A percentile compares a stretch with the other conserved stretches of the same genome.
These are phyloP conservation scores for Drosophila fungiperda DNA, from an alignment of 2,888 invertebrate species.

Conservation along the genomic window DNA sequence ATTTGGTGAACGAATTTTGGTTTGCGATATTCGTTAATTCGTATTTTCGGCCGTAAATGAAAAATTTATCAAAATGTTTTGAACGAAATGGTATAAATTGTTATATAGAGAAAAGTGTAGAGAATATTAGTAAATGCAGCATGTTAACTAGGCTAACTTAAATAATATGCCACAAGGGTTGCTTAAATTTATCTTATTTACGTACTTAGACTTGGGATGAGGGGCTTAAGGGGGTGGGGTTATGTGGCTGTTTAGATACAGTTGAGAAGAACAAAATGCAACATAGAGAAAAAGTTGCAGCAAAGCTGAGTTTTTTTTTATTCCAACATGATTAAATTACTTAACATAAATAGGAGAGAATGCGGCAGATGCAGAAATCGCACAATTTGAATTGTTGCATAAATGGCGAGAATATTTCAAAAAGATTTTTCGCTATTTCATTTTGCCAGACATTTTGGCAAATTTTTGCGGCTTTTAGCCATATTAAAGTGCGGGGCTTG, in stretches of 20 bases:
- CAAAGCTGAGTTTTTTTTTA: background rate
- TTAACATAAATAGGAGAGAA: conserved; percentile 38
- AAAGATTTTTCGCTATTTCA: conserved; percentile 26
- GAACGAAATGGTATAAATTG: conserved; percentile 29
- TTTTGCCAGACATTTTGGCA: conserved; percentile 34
- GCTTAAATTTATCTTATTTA: conserved; percentile 36
- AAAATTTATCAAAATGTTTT: conserved; percentile 15
- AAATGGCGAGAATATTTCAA: conserved; percentile 41
- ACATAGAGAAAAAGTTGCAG: conserved; percentile 1
- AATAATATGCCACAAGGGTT: conserved; percentile 9
- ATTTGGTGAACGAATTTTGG: conserved; percentile 16
- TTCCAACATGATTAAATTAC: conserved; percentile 52
- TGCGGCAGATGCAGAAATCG: conserved; percentile 22
- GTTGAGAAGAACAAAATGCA: conserved; percentile 33
- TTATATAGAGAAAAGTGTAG: conserved; percentile 63
- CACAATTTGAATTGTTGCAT: conserved; percentile 50
- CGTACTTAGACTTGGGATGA: background rate
- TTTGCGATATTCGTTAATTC: conserved; percentile 23
- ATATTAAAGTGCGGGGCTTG: conserved; percentile 66
- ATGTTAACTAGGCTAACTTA: conserved; percentile 31
- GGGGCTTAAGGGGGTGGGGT: background rate
- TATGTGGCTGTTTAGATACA: conserved; percentile 5
- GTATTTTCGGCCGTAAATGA: conserved; percentile 25
- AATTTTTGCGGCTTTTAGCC: conserved; percentile 75
- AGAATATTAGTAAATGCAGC: conserved; percentile 61